Conservation (phyloP, 1,140 invertebrate species). For the Meloidogyne floridensis region DNA sequence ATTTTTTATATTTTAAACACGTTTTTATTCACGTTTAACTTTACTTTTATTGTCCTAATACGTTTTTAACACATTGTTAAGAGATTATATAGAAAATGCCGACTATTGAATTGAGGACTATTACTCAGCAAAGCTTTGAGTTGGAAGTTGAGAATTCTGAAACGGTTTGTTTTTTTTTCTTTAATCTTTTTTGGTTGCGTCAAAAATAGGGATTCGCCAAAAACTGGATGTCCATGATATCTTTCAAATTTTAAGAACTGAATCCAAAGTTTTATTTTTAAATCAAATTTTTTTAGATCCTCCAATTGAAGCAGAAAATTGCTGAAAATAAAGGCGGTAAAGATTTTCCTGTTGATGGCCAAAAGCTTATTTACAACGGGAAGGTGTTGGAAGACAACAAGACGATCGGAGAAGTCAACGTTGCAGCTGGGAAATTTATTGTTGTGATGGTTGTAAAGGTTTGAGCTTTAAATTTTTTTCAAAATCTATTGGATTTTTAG, state of each 20-base stretch:
- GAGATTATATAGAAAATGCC: not conserved
- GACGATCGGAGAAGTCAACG: constrained; percentile 44
- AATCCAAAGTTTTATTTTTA: constrained; percentile 11
- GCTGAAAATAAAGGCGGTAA: constrained; percentile 41
- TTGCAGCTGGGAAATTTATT: constrained; percentile 57
- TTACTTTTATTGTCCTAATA: not conserved
- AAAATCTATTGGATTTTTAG: not conserved
- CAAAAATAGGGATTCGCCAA: too few relatives aligned
- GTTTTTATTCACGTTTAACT: not conserved
- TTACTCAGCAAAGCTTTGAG: constrained; percentile 54
- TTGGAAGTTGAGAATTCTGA: constrained; percentile 36
- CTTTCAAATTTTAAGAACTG: too few relatives aligned
- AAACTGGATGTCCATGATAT: too few relatives aligned
- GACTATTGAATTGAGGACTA: constrained; percentile 51
- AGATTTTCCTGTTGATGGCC: constrained; percentile 48
- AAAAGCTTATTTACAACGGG: constrained; percentile 65
- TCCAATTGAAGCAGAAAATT: constrained; percentile 58
- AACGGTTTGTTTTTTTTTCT: constrained; percentile 26
- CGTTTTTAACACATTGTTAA: not conserved
- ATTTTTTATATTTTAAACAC: not conserved
- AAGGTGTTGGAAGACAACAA: constrained; percentile 56
- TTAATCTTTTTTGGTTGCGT: too few relatives aligned
- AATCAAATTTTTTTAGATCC: constrained; percentile 47
- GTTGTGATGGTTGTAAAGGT: constrained; percentile 60
- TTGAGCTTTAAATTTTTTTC: not conserved